phyloP scores from a whole-genome alignment of 2,888 invertebrate genomes.

The Ornithoptera priamus region DNA sequence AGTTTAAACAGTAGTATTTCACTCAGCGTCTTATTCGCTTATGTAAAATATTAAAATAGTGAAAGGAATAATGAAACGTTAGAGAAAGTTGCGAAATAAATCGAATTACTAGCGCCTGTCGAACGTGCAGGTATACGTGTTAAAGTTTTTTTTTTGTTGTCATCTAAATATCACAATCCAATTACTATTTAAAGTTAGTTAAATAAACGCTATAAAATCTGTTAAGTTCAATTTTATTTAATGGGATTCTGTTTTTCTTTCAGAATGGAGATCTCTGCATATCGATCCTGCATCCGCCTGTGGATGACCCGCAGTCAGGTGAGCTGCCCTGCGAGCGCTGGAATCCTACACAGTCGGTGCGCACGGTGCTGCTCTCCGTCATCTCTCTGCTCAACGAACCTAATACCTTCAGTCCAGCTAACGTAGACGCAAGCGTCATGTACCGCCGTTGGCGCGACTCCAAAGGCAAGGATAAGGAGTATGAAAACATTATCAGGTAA shows the following conservation, averaged over 20 bases:
- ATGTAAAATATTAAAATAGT: slow-evolving; percentile 16
- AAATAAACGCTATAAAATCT: too few relatives aligned
- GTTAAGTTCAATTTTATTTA: too few relatives aligned
- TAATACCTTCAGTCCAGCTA: slow-evolving; percentile 99
- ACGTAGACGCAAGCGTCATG: slow-evolving; percentile 99
- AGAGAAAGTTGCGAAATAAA: slow-evolving; percentile 25
- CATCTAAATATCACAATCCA: too few relatives aligned
- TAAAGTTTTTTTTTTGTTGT: not conserved
- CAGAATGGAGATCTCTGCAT: slow-evolving; percentile 99
- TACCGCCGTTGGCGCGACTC: slow-evolving; percentile 99
- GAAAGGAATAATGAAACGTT: slow-evolving; percentile 28
- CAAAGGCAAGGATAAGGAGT: slow-evolving; percentile 98
- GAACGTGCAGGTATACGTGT: not conserved
- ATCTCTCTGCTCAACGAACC: slow-evolving; percentile 99
- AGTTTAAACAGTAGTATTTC: not conserved
- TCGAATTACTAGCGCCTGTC: slow-evolving; percentile 11
- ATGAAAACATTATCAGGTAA: slow-evolving; percentile 98
- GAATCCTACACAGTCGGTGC: slow-evolving; percentile 99
- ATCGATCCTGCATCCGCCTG: slow-evolving; percentile 99
- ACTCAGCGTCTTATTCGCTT: slow-evolving; percentile 15
- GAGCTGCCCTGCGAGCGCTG: slow-evolving; percentile 99
- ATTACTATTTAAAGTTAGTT: too few relatives aligned
- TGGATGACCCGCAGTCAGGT: slow-evolving; percentile 99
- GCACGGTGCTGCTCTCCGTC: slow-evolving; percentile 98
- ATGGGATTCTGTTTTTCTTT: slow-evolving; percentile 36